A percentile compares a stretch with the other conserved stretches of the same genome.
phyloP scores from a whole-genome alignment of 1,140 invertebrate species.

The Araneus ventricosus region DNA sequence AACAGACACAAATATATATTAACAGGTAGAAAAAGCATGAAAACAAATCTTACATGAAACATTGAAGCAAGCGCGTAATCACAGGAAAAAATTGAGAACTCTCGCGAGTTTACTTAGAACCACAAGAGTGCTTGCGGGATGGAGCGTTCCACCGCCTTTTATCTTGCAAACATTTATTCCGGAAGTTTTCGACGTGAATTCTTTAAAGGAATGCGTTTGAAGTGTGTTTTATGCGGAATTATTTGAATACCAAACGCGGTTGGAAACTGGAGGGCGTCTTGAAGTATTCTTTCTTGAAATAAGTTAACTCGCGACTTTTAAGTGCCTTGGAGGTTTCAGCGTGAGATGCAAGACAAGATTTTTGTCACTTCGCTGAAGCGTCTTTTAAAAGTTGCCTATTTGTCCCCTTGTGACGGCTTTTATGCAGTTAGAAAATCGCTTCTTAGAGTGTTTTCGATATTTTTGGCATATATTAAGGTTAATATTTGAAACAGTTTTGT shows the following conservation, averaged over 20 bases:
- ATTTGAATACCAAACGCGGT: not conserved
- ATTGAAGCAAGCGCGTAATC: too few species aligned
- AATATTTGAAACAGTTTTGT: too few species aligned
- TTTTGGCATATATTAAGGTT: not conserved
- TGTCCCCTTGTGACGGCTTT: not conserved
- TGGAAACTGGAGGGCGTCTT: not conserved
- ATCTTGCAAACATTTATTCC: constrained; percentile 9
- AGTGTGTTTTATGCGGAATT: not conserved
- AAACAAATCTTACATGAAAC: too few species aligned
- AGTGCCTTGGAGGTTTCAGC: not conserved
- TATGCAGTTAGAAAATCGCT: not conserved
- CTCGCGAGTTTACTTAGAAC: not conserved
- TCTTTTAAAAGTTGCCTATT: not conserved
- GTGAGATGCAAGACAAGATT: not conserved
- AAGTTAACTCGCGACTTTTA: not conserved
- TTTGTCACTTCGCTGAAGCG: not conserved
- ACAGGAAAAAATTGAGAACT: not conserved
- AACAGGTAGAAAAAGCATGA: too few species aligned
- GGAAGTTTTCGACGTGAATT: not conserved
- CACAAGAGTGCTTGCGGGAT: not conserved
- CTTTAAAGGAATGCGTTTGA: not conserved
- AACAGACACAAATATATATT: not conserved
- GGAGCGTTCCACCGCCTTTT: not conserved
- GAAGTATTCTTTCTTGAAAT: not conserved
- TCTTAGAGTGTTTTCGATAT: not conserved